Evolutionary conservation across 2,113 vertebrate species (phyloP), one percentile per base, ranked within the genome.

Genomic region (Stigmatopora nigra): DNA sequence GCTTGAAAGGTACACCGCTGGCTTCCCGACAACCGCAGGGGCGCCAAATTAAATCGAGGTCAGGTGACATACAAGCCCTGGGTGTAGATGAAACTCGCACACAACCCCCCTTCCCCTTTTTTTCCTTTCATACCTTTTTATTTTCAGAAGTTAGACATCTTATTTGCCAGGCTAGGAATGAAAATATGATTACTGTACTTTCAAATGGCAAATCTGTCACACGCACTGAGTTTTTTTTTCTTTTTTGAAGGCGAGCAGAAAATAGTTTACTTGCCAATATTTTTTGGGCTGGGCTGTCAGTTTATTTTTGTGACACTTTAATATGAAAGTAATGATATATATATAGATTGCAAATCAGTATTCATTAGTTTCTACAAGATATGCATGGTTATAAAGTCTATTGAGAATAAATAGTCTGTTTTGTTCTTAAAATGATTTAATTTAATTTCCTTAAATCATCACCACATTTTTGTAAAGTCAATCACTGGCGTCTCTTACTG

Each of bases 1-100:
- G 69, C 72, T 75, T 84, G 82, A 88, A 89, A 90, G 78, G 67
- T 81, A 88, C 78, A 86, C 87, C 86, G 52, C 67, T 83, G 78
- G 71, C 81, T 86, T 70, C 76, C 61, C 75, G 17, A 31, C 80
- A 84, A 86, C 81, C 80, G 78, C 73, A 60, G 76, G 41, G 66
- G 73, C 77, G 81, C n/a, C 73, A 19, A 78, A 77, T 80, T 60
- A 72, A 77, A 87, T 86, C 68, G 75, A 82, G 86, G 86, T 88
- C 86, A 87, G 76, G 63, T 85, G 84, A 87, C 76, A 86, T 72
- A 67, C 3, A 72, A 85, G 81, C 77, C 78, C 59, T 12, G 52
- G 73, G 65, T 75, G 68, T 74, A 80, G 61, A 68, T 68, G 73
- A 70, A 49, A 51, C 35, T 53, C 14, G 7, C 61, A 44, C 45